These are phyloP conservation scores for Crocidura indochinensis DNA, from an alignment of 2,797 vertebrate species.

Conservation along the genomic window DNA sequence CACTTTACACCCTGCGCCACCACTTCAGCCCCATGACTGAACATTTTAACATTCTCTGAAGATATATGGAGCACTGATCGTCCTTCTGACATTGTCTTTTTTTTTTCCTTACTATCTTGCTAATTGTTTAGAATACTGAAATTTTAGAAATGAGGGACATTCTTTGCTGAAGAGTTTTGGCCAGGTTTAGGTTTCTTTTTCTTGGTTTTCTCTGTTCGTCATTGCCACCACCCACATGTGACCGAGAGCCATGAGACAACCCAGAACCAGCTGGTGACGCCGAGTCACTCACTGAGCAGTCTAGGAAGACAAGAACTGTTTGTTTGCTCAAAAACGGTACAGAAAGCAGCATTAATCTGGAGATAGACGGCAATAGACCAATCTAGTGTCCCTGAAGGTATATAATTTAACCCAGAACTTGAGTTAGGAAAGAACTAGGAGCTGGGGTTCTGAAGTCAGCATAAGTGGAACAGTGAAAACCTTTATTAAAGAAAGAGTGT, in stretches of 20 bases:
- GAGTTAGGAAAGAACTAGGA: not conserved
- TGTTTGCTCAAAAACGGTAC: slow-evolving; percentile 51
- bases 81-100: not conserved
- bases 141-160: not conserved
- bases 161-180: slow-evolving; percentile 46
- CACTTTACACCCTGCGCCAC: too few species aligned
- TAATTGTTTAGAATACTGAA: not conserved
- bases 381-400: not conserved
- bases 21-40: too few species aligned
- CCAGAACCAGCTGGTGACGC: not conserved
- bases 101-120: not conserved
- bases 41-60: not conserved
- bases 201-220: not conserved
- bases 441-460: not conserved
- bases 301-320: slow-evolving; percentile 37
- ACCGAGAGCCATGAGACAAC: slow-evolving; percentile 15
- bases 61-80: too few species aligned
- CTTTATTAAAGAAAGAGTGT: slow-evolving; percentile 23
- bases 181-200: slow-evolving; percentile 25
- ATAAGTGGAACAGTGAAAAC: not conserved
- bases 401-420: not conserved
- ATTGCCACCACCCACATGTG: slow-evolving; percentile 27
- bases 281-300: not conserved
- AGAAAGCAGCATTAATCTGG: not conserved
- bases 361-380: slow-evolving; percentile 21